These are phyloP conservation scores for Lycocerus yunnanus DNA, from an alignment of 2,888 invertebrate genomes.

Conservation along the genomic window DNA sequence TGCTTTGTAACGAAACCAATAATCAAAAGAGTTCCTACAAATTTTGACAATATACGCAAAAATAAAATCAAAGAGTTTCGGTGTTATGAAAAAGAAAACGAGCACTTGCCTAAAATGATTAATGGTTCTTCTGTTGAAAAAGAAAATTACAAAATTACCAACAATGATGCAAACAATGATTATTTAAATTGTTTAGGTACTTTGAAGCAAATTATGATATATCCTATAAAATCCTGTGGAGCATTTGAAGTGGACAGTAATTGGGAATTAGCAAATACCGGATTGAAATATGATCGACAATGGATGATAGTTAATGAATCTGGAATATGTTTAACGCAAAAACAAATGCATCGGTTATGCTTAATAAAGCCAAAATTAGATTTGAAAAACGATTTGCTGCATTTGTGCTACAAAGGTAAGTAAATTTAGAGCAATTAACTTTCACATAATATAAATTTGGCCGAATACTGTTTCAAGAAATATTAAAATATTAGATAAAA, in stretches of 20 bases:
- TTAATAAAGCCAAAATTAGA: conserved; percentile 75
- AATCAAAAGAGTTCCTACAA: conserved; percentile 48
- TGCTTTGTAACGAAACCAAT: conserved; percentile 70
- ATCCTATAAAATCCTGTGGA: conserved; percentile 91
- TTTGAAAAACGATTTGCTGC: conserved; percentile 60
- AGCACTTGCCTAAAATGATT: background rate
- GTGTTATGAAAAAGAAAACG: background rate
- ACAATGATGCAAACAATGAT: background rate
- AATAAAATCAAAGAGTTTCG: background rate
- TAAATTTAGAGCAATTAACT: too few relatives aligned
- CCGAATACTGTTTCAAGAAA: too few relatives aligned
- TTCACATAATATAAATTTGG: background rate
- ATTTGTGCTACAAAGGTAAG: conserved; percentile 66
- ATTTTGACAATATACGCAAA: conserved; percentile 37
- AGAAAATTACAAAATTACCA: conserved; percentile 45
- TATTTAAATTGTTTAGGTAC: conserved; percentile 31
- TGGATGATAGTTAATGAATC: conserved; percentile 90
- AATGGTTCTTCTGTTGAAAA: conserved; percentile 52
- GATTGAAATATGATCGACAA: conserved; percentile 85
- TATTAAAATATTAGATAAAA: background rate
- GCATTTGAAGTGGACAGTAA: conserved; percentile 67
- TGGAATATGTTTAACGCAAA: conserved; percentile 88
- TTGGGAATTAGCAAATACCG: conserved; percentile 78
- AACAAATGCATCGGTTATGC: conserved; percentile 79
- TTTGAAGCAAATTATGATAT: conserved; percentile 62